Evolutionary conservation across 2,797 vertebrate genomes (phyloP).

Genomic region (Crax fasciolata): DNA sequence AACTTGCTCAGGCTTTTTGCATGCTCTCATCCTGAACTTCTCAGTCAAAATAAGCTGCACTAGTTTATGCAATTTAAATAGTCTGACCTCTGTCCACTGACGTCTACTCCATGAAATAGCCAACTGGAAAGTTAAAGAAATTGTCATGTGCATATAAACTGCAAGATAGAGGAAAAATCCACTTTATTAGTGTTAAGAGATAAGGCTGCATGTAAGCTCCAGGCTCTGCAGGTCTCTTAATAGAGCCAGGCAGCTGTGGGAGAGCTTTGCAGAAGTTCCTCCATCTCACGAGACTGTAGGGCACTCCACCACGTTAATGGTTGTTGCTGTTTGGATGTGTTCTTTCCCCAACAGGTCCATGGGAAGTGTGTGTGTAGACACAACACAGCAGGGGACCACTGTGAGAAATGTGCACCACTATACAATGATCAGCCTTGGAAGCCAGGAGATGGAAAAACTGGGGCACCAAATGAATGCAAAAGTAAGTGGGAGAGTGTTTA

Average conservation of each 20-base stretch:
- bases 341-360: slow-evolving; percentile 82
- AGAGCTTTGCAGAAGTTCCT: background rate
- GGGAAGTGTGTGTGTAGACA: slow-evolving; percentile 89
- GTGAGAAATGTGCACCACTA: slow-evolving; percentile 87
- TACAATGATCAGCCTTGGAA: slow-evolving; percentile 91
- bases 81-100: background rate
- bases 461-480: slow-evolving; percentile 88
- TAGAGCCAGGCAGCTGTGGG: background rate
- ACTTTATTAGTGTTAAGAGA: background rate
- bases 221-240: background rate
- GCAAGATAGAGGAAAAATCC: background rate
- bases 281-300: background rate
- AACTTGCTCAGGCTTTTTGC: background rate
- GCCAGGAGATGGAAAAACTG: slow-evolving; percentile 89
- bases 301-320: background rate
- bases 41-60: background rate
- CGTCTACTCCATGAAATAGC: background rate
- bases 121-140: background rate
- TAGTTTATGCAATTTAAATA: background rate
- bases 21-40: background rate
- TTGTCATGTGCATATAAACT: background rate
- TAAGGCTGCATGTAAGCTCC: background rate
- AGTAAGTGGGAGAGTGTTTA: slow-evolving; percentile 80
- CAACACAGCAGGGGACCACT: slow-evolving; percentile 90
- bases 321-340: background rate